A percentile compares a stretch with the other conserved stretches of the same genome.
Evolutionary conservation across 1,140 invertebrate species (phyloP).

Genomic region (Scaptomyza graminum): DNA sequence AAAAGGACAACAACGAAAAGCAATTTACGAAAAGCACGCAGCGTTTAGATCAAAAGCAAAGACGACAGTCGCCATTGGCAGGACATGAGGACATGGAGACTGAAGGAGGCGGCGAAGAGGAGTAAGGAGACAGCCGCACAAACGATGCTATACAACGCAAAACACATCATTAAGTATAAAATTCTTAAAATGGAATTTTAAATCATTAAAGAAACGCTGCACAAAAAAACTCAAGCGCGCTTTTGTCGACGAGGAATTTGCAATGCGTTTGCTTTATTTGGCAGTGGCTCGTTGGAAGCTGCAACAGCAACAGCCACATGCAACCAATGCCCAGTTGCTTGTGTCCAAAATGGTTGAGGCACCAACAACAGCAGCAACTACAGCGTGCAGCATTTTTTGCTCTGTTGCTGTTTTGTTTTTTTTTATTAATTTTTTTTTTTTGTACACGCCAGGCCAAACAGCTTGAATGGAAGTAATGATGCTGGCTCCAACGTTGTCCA

Average conservation of each 20-base stretch:
- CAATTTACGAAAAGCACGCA: slow-evolving; percentile 82
- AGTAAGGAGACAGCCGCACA: neutral
- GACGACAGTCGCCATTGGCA: slow-evolving; percentile 65
- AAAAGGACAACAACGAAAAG: slow-evolving; percentile 72
- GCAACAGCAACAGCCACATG: slow-evolving; percentile 60
- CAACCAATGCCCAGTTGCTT: slow-evolving; percentile 73
- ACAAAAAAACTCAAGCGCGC: slow-evolving; percentile 30
- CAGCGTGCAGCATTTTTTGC: slow-evolving; percentile 41
- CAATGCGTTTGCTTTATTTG: slow-evolving; percentile 83
- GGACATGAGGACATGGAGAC: slow-evolving; percentile 25
- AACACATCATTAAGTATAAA: slow-evolving; percentile 84
- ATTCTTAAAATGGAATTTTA: slow-evolving; percentile 84
- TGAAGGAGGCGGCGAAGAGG: neutral
- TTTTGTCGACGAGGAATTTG: slow-evolving; percentile 65
- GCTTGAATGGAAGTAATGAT: slow-evolving; percentile 83
- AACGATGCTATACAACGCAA: slow-evolving; percentile 77
- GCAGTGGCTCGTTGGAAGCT: slow-evolving; percentile 58
- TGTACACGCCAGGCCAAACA: slow-evolving; percentile 80
- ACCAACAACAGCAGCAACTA: slow-evolving; percentile 20
- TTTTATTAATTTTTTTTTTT: slow-evolving; percentile 71
- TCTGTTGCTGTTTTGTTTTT: slow-evolving; percentile 7
- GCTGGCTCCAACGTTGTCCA: slow-evolving; percentile 64
- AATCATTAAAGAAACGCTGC: slow-evolving; percentile 82
- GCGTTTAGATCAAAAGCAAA: slow-evolving; percentile 80
- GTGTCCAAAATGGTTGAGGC: slow-evolving; percentile 77